Percentiles rank a stretch among this genome's conserved stretches.
Evolutionary conservation across 1,140 invertebrate genomes (phyloP).

Genomic region (Bombus balteatus): DNA sequence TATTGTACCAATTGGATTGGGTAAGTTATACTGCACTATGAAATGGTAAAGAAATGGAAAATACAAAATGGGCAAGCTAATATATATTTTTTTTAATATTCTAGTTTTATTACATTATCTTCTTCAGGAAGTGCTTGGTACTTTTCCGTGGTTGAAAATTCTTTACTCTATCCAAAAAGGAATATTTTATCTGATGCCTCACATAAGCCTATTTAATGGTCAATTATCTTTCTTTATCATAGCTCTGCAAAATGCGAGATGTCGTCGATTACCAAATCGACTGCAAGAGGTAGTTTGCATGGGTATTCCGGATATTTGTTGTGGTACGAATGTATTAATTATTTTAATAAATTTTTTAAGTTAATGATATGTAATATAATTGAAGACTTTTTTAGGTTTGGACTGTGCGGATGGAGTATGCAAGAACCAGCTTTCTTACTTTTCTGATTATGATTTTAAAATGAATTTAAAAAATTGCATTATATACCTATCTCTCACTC

Average conservation of each 20-base stretch:
- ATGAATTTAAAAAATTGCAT: constrained; percentile 74
- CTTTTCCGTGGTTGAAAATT: constrained; percentile 18
- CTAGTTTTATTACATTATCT: constrained; percentile 72
- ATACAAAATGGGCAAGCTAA: neutral
- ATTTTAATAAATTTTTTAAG: constrained; percentile 7
- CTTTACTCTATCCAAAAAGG: constrained; percentile 73
- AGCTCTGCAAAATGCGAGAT: constrained; percentile 75
- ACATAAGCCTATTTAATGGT: constrained; percentile 78
- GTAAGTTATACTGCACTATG: constrained; percentile 58
- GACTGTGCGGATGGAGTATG: constrained; percentile 73
- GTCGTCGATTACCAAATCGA: constrained; percentile 72
- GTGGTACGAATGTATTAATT: constrained; percentile 64
- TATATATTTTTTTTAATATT: constrained; percentile 51
- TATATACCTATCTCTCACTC: constrained; percentile 68
- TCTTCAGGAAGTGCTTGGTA: constrained; percentile 35
- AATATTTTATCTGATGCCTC: constrained; percentile 76
- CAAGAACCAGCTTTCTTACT: constrained; percentile 72
- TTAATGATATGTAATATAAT: neutral
- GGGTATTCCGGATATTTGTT: constrained; percentile 62
- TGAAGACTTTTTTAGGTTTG: constrained; percentile 59
- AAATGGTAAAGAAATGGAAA: neutral
- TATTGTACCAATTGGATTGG: constrained; percentile 70
- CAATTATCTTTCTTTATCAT: constrained; percentile 71
- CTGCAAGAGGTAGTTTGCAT: constrained; percentile 67
- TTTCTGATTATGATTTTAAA: constrained; percentile 65